Percentiles rank a stretch among this genome's conserved stretches.
Evolutionary conservation across 2,113 vertebrate genomes (phyloP).

Genomic region (Mesocricetus auratus): DNA sequence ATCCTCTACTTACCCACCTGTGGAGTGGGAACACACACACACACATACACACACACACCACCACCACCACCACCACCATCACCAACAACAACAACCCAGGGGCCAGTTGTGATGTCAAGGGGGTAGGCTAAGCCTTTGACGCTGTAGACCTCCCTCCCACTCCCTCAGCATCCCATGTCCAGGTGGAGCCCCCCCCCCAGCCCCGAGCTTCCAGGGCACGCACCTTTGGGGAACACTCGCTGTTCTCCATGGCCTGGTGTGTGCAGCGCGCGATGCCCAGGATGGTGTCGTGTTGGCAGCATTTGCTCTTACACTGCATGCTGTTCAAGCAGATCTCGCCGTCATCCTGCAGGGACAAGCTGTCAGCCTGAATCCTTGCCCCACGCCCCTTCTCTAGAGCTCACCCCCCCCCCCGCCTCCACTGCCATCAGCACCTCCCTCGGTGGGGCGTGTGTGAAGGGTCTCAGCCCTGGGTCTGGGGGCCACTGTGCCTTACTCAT

Average conservation of each 20-base stretch:
- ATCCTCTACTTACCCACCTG: background rate
- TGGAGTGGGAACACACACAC: background rate
- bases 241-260: constrained; percentile 80
- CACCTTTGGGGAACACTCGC: constrained; percentile 87
- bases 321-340: constrained; percentile 90
- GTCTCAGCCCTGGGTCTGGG: background rate
- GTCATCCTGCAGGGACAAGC: constrained; percentile 64
- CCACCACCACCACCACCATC: background rate
- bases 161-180: rapidly evolving
- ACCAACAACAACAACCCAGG: background rate
- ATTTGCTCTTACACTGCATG: constrained; percentile 87
- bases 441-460: background rate
- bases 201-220: rapidly evolving
- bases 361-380: background rate
- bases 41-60: background rate
- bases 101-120: background rate
- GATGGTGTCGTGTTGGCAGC: constrained; percentile 70
- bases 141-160: background rate
- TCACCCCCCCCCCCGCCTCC: rapidly evolving
- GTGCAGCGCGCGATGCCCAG: constrained; percentile 87
- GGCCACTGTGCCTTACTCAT: background rate
- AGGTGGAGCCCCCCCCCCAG: background rate
- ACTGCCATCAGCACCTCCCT: background rate
- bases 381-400: rapidly evolving
- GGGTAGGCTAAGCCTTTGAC: background rate